Conservation (phyloP, 2,888 invertebrate genomes). For the Himalopsyche kuldschensis region DNA sequence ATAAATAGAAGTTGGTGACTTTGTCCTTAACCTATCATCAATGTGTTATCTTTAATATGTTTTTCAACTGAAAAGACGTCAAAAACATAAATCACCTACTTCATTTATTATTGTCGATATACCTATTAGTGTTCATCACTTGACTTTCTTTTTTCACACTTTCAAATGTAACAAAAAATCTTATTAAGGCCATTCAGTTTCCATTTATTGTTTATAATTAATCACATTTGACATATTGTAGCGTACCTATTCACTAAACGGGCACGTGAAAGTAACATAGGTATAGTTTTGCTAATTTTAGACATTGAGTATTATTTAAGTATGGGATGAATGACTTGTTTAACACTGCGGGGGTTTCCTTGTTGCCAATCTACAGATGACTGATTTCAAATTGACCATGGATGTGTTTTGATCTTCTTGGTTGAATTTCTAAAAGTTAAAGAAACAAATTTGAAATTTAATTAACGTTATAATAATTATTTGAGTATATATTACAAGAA, state of each 20-base stretch:
- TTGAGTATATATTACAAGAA: no score
- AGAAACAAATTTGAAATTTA: background rate
- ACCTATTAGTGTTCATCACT: no score
- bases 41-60: no score
- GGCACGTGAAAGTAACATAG: background rate
- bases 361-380: constrained; percentile 56
- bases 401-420: constrained; percentile 59
- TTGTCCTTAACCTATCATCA: no score
- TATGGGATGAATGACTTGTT: background rate
- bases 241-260: background rate
- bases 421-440: constrained; percentile 59
- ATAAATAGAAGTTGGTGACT: no score
- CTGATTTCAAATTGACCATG: constrained; percentile 58
- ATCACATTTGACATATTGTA: background rate
- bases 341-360: constrained; percentile 44
- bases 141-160: no score
- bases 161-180: background rate
- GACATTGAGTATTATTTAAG: background rate
- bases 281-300: background rate
- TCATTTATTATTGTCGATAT: no score
- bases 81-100: no score
- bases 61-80: no score
- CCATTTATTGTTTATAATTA: background rate
- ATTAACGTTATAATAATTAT: no score
- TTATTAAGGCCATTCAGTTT: background rate